Evolutionary conservation across 2,113 vertebrate genomes (phyloP), one percentile per base, ranked within the genome.

Genomic region (Typhlomys cinereus): DNA sequence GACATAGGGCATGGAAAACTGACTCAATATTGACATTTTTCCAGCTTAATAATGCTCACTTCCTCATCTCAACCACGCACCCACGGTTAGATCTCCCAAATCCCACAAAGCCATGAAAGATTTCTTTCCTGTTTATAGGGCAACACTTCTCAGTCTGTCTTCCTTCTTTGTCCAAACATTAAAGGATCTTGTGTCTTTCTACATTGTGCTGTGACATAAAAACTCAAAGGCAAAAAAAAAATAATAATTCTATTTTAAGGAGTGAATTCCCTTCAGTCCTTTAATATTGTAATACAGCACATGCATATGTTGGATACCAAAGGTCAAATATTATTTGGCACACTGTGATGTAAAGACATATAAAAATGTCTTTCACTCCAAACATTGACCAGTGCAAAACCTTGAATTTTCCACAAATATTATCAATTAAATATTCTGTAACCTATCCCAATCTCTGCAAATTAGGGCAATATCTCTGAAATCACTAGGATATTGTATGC

Each of bases 401-500:
- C 76, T 25, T 50, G 27, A 5, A 71, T 73, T 89, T 91, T 88
- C 31, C 6, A 73, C 27, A 94, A 69, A 7, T 44, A 73, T 52
- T 18, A 82, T 75, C 34, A 80, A n/a, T 6, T 85, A 80, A 92
- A 62, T 92, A 25, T 87, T 94, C 84, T 92, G 4, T 79, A 92
- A 76, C 0, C 13, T 76, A 50, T 52, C 8, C n/a, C 41, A 21
- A 57, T 29, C 21, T 57, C 29, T 90, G 34, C 82, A 94, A 96
- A 93, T 61, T 21, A 75, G 12, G 67, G 7, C 6, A 89, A 90
- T 5, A 86, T 62, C 34, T 67, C 3, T 21, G 1, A 48, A 64
- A 88, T 83, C 81, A 78, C n/a, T 50, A 81, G 90, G 11, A 92
- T 39, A 14, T 64, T 75, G 36, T 75, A 39, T 0, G 1, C 50